A percentile compares a stretch with the other conserved stretches of the same genome.
Conservation (phyloP, 2,797 vertebrate genomes). For the Micromesistius poutassou region DNA sequence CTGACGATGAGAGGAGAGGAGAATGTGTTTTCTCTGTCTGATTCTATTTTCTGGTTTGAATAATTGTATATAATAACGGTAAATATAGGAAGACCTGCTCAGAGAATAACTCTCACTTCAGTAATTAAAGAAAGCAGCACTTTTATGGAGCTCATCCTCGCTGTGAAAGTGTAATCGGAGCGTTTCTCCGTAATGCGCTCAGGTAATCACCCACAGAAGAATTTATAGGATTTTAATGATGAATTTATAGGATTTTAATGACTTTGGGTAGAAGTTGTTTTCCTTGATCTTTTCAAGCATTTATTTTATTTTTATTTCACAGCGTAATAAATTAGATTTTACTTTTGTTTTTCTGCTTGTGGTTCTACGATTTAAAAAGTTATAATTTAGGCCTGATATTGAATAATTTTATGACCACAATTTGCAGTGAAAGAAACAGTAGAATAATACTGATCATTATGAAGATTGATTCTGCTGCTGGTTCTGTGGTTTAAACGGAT, state of each 20-base stretch:
- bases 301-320: constrained; percentile 34
- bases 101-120: constrained; percentile 51
- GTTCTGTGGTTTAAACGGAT: too few species aligned
- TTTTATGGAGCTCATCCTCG: constrained; percentile 47
- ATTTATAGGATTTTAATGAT: not conserved
- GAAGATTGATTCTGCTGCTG: too few species aligned
- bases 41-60: not conserved
- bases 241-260: constrained; percentile 61
- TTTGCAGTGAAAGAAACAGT: not conserved
- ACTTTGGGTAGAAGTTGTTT: constrained; percentile 46
- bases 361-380: not conserved
- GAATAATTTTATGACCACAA: not conserved
- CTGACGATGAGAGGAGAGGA: not conserved
- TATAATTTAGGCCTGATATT: not conserved
- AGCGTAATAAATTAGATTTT: not conserved
- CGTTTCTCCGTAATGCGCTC: not conserved
- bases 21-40: not conserved
- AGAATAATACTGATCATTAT: not conserved
- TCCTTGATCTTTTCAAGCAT: constrained; percentile 38
- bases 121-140: constrained; percentile 53
- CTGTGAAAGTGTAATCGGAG: too few species aligned
- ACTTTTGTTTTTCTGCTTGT: not conserved
- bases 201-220: not conserved
- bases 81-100: constrained; percentile 25
- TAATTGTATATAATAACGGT: not conserved